phyloP scores from a whole-genome alignment of 2,113 vertebrate species.

The Macquaria ambigua region DNA sequence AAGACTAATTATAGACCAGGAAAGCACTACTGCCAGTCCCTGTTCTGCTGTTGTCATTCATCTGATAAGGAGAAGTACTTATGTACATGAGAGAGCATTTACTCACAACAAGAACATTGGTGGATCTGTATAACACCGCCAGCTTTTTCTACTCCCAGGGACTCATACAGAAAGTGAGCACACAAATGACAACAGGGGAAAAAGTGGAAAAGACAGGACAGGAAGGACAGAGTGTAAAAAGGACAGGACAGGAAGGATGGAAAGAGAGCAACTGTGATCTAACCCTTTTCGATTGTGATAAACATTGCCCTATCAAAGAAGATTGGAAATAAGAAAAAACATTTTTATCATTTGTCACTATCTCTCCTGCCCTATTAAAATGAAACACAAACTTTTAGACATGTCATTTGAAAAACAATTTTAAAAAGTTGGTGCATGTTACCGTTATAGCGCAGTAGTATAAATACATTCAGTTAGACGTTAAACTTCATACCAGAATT shows the following conservation, averaged over 20 bases:
- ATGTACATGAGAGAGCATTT: background rate
- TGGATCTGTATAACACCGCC: no score
- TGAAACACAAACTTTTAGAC: background rate
- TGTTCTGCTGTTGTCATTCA: conserved; percentile 58
- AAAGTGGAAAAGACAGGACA: background rate
- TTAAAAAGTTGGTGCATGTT: background rate
- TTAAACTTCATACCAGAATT: background rate
- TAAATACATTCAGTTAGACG: background rate
- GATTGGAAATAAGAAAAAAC: background rate
- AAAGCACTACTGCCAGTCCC: conserved; percentile 31
- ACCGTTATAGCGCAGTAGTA: no score
- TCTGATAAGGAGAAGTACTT: conserved; percentile 9
- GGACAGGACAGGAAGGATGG: conserved; percentile 6
- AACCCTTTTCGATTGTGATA: background rate
- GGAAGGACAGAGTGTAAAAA: conserved; percentile 22
- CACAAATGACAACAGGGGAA: background rate
- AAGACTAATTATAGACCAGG: conserved; percentile 66
- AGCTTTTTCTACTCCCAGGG: background rate
- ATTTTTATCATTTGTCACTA: background rate
- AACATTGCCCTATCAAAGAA: background rate
- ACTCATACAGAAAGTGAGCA: background rate
- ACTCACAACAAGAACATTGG: background rate
- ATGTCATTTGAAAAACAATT: background rate
- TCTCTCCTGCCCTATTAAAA: background rate
- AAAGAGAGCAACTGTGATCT: conserved; percentile 23